Percentiles rank a stretch among this genome's conserved stretches.
phyloP scores from a whole-genome alignment of 2,113 vertebrate genomes.

The Rhinopomastus cyanomelas region DNA sequence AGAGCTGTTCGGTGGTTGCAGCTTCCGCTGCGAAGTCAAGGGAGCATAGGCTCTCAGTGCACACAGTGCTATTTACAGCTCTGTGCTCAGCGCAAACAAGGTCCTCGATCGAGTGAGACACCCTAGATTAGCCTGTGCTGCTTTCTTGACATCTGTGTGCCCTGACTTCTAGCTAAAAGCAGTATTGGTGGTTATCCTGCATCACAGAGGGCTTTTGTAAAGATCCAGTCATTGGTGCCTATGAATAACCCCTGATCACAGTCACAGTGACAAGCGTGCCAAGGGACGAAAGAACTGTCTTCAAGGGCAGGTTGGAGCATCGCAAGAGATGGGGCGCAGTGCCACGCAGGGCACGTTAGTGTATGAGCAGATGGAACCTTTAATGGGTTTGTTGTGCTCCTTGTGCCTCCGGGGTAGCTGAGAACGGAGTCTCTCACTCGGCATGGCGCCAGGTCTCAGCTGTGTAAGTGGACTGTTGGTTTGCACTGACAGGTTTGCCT shows the following conservation, averaged over 20 bases:
- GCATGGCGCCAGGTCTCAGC: background rate
- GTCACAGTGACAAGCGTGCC: background rate
- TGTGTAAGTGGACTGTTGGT: background rate
- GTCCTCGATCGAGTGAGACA: background rate
- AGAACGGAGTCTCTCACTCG: background rate
- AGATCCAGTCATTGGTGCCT: background rate
- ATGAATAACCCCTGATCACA: slow-evolving; percentile 6
- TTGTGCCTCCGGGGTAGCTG: background rate
- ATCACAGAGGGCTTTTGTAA: background rate
- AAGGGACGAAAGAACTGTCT: slow-evolving; percentile 4
- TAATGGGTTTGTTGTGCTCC: background rate
- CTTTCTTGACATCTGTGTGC: background rate
- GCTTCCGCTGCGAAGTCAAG: background rate
- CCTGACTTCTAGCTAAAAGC: slow-evolving; percentile 11
- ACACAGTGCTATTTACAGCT: background rate
- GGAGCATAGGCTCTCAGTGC: background rate
- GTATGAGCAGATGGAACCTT: background rate
- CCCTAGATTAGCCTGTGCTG: background rate
- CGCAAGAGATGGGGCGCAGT: background rate
- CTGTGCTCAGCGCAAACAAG: background rate
- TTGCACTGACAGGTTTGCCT: background rate
- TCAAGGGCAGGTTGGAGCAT: background rate
- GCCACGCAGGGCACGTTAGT: background rate
- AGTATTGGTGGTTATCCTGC: background rate
- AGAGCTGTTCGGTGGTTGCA: background rate